Percentiles rank a stretch among this genome's conserved stretches.
Conservation (phyloP, 2,888 invertebrate species). For the Scaptomyza reducta region DNA sequence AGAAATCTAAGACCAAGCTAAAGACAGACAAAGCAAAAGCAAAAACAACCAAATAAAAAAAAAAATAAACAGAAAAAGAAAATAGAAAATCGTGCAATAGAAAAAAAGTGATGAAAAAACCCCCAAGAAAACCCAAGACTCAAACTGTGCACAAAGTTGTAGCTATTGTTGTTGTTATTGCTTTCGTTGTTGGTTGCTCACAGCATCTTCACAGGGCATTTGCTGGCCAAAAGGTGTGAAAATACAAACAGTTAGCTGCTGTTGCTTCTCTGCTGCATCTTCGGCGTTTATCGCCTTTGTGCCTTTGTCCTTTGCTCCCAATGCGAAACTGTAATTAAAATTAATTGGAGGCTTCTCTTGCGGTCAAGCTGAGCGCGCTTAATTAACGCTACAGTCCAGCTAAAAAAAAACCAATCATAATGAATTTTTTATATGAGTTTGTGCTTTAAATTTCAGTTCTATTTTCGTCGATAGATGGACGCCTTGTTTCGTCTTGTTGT, state of each 20-base stretch:
- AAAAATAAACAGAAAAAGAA: slow-evolving; percentile 13
- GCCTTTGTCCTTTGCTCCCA: slow-evolving; percentile 24
- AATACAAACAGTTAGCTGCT: slow-evolving; percentile 70
- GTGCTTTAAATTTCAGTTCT: slow-evolving; percentile 51
- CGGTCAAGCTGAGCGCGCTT: slow-evolving; percentile 64
- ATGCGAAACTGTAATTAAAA: slow-evolving; percentile 74
- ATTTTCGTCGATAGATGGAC: slow-evolving; percentile 5
- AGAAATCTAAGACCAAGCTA: slow-evolving; percentile 60
- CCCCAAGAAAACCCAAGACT: slow-evolving; percentile 33
- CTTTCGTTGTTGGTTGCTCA: slow-evolving; percentile 23
- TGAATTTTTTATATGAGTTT: slow-evolving; percentile 50
- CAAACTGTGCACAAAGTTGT: slow-evolving; percentile 54
- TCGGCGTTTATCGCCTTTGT: slow-evolving; percentile 53
- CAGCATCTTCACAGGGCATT: slow-evolving; percentile 69
- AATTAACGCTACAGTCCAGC: slow-evolving; percentile 58
- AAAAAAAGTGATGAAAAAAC: slow-evolving; percentile 9
- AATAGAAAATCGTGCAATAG: slow-evolving; percentile 42
- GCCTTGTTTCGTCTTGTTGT: slow-evolving; percentile 17
- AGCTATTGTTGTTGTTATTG: slow-evolving; percentile 22
- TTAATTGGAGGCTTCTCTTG: slow-evolving; percentile 73
- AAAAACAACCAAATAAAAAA: neutral
- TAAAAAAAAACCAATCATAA: slow-evolving; percentile 40
- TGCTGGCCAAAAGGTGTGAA: slow-evolving; percentile 77
- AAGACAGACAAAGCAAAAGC: slow-evolving; percentile 17
- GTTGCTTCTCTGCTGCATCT: slow-evolving; percentile 58